Percentiles rank a stretch among this genome's conserved stretches.
Conservation (phyloP, 2,888 invertebrate species). For the Schizaphis graminum region DNA sequence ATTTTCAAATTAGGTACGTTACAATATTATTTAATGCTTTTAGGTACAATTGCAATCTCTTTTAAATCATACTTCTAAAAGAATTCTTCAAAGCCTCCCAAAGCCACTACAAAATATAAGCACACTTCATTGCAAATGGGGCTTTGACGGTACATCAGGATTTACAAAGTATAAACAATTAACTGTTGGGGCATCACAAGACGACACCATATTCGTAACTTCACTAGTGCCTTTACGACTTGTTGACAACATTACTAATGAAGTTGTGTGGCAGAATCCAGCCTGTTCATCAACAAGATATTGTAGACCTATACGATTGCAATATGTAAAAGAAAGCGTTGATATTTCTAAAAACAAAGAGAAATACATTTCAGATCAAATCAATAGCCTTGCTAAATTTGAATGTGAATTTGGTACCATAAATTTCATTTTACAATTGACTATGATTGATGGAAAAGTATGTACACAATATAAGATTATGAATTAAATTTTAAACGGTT, state of each 20-base stretch:
- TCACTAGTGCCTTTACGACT: not conserved
- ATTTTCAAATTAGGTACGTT: not conserved
- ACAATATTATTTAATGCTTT: not conserved
- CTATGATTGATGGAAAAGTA: no score
- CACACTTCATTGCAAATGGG: not conserved
- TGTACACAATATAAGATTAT: no score
- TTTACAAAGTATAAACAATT: not conserved
- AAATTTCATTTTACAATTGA: no score
- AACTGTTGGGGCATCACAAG: not conserved
- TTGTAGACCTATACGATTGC: not conserved
- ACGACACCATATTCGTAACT: not conserved
- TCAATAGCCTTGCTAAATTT: no score
- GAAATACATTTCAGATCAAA: not conserved
- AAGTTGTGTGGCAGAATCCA: not conserved
- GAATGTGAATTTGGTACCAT: no score
- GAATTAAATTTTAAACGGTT: no score
- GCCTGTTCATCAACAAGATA: not conserved
- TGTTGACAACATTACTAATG: not conserved
- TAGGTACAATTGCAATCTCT: not conserved
- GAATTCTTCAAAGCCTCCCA: not conserved
- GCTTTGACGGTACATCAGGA: constrained; percentile 8
- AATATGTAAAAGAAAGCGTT: not conserved
- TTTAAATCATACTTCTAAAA: constrained; percentile 9
- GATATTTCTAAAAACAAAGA: not conserved
- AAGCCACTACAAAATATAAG: not conserved